Base-by-base conservation (phyloP, 1,140 invertebrate species). In the Lysiphlebus fabarum region DNA sequence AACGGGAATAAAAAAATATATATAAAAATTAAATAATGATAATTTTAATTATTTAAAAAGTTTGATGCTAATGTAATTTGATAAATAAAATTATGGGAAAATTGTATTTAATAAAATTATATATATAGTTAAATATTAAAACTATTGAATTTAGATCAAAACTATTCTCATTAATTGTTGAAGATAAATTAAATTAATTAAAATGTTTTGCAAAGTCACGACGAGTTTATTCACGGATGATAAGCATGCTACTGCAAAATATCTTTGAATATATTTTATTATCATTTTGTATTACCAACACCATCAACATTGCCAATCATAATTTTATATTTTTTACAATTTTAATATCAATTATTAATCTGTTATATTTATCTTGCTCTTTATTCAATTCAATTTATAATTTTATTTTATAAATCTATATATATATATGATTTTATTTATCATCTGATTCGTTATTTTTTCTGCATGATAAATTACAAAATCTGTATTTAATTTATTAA, bases 161-260 rank as follows among this genome's bases (percentile, higher is more conserved):
- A 53, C 17, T 54, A 54, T 54, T 56, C 17, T 44, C 41, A 56
- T 56, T 43, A 55, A 43, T 44, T 45, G 42, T 36, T 8, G 12
- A 8, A 36, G 4, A 45, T 56, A 56, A 56, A 56, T 45, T 56
- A 43, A 56, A 56, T 56, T 56, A 56, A 56, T 56, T 56, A 47
- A 45, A 56, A 56, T 42, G 43, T n/a, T 56, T 56, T 42, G 43
- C 17, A 43, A 56, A 56, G 54, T 56, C 43, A 56, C 54, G 36
- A 56, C 54, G 54, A n/a, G 54, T 56, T 56, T 56, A 14, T 56
- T 56, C 54, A 56, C 54, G 54, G 54, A 56, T 56, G 54, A 11
- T 56, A 43, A n/a, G 54, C 8, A 56, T 56, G 43, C 42, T 36
- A 44, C 54, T 34, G 51, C n/a, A n/a, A 41, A 4, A 9, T 9